These are phyloP conservation scores for Eubasilissa regina DNA, from an alignment of 1,140 invertebrate species.

Conservation along the genomic window DNA sequence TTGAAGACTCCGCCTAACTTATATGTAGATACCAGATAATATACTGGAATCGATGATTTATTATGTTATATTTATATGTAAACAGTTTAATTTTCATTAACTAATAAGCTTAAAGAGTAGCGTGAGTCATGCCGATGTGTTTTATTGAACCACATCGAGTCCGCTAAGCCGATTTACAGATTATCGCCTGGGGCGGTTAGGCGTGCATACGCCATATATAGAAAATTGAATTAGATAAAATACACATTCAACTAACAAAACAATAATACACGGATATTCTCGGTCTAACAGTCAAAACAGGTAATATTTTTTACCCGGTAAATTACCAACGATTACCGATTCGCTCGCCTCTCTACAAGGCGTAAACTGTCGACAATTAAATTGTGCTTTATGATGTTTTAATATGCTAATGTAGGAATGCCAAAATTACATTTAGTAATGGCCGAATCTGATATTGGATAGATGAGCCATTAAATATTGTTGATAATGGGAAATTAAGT, in stretches of 20 bases:
- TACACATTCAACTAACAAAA: slow-evolving; percentile 13
- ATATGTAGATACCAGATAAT: too few species aligned
- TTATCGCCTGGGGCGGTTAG: slow-evolving; percentile 5
- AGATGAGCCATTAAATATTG: too few species aligned
- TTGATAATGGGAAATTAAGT: too few species aligned
- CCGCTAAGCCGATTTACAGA: not conserved
- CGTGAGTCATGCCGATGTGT: slow-evolving; percentile 1
- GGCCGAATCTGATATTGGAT: not conserved
- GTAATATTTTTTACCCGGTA: slow-evolving; percentile 5
- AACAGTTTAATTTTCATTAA: not conserved
- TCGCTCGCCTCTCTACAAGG: not conserved
- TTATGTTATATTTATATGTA: too few species aligned
- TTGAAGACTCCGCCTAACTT: too few species aligned
- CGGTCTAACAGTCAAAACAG: not conserved
- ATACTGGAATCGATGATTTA: too few species aligned
- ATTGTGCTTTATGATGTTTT: not conserved
- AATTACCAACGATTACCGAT: not conserved
- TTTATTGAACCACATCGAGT: not conserved
- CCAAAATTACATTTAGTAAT: too few species aligned
- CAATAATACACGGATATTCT: not conserved
- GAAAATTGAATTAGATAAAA: slow-evolving; percentile 12
- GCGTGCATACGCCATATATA: not conserved
- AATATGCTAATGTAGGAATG: not conserved
- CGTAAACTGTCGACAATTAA: slow-evolving; percentile 12
- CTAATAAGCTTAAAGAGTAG: not conserved